Evolutionary conservation across 2,113 vertebrate genomes (phyloP).

Genomic region (Apodemus speciosus): DNA sequence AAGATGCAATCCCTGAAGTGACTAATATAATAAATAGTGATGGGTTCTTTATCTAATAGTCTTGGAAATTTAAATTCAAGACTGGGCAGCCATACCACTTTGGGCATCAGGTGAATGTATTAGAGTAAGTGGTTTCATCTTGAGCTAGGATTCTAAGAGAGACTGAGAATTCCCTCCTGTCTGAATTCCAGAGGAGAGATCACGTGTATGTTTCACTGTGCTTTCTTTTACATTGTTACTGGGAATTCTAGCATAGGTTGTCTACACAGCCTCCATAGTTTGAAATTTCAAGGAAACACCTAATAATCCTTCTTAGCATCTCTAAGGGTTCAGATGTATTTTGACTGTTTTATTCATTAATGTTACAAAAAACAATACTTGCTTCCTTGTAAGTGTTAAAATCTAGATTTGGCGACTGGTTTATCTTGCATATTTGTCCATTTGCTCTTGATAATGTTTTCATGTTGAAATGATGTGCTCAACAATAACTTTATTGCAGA

Average conservation of each 20-base stretch:
- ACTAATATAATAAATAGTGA: neutral
- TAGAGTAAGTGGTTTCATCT: neutral
- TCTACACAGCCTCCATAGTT: neutral
- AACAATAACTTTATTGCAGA: neutral
- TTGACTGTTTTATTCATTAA: neutral
- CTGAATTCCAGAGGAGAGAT: neutral
- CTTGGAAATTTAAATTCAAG: neutral
- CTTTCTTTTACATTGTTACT: neutral
- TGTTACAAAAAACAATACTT: neutral
- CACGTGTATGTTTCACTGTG: neutral
- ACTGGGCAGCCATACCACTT: neutral
- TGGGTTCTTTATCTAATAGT: neutral
- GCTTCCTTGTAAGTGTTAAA: neutral
- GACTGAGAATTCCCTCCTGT: neutral
- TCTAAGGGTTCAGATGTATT: neutral
- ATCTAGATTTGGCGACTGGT: neutral
- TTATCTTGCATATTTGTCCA: neutral
- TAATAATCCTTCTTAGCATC: neutral
- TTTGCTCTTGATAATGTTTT: neutral
- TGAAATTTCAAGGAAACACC: neutral
- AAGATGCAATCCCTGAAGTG: neutral
- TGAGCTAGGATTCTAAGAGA: neutral
- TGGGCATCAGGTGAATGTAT: neutral
- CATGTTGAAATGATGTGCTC: constrained; percentile 24
- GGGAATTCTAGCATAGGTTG: neutral